A percentile compares a stretch with the other conserved stretches of the same genome.
Conservation (phyloP, 1,140 invertebrate species). For the Bombyx mori region ASM3026992v2 NC_085110.1:15674501-15675000, state of each 20-base stretch:
- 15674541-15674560: conserved; percentile 63
- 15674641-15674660: too few relatives aligned
- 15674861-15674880: conserved; percentile 68
- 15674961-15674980: conserved; percentile 56
- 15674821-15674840: conserved; percentile 49
- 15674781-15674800: conserved; percentile 21
- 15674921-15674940: conserved; percentile 34
- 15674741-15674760: conserved; percentile 23
- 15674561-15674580: conserved; percentile 66
- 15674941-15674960: conserved; percentile 47
- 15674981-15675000: conserved; percentile 41
- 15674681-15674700: conserved; percentile 40
- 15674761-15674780: conserved; percentile 6
- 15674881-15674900: conserved; percentile 63
- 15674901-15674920: conserved; percentile 66
- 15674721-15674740: background rate
- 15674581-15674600: conserved; percentile 59
- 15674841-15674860: conserved; percentile 50
- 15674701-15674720: too few relatives aligned
- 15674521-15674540: conserved; percentile 27
- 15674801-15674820: conserved; percentile 42
- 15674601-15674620: conserved; percentile 55
- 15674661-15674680: conserved; percentile 17
- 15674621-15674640: conserved; percentile 27
- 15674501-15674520: conserved; percentile 45